phyloP scores from a whole-genome alignment of 2,113 vertebrate species.

The Pomatostomus ruficeps region DNA sequence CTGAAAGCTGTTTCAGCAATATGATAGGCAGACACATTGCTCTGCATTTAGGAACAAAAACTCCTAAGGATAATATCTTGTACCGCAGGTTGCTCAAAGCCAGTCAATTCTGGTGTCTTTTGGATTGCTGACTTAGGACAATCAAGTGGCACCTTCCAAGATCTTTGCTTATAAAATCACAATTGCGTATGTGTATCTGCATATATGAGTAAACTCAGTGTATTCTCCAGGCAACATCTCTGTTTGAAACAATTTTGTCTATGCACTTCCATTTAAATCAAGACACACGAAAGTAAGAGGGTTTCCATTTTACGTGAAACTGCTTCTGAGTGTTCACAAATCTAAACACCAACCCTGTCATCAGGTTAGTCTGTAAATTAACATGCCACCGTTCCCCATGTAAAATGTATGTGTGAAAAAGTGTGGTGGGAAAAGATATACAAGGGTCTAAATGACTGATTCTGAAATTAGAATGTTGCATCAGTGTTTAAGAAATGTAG shows the following conservation, averaged over 20 bases:
- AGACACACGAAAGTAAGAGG: neutral
- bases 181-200: neutral
- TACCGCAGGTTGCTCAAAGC: neutral
- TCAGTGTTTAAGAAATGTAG: neutral
- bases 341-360: neutral
- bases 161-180: neutral
- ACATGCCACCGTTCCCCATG: neutral
- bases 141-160: neutral
- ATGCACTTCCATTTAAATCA: conserved; percentile 13
- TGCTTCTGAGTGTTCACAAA: neutral
- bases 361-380: neutral
- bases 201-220: neutral
- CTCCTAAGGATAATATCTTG: neutral
- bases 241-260: neutral
- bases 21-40: neutral
- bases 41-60: neutral
- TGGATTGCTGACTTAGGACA: neutral
- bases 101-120: neutral
- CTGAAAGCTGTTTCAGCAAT: neutral
- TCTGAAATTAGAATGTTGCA: neutral
- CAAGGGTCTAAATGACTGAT: neutral
- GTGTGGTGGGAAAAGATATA: neutral
- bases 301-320: conserved; percentile 19
- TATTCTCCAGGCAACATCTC: conserved; percentile 22
- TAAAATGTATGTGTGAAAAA: neutral